Conservation (phyloP, 2,797 vertebrate species). For the Enteromius unitaeniatus region DNA sequence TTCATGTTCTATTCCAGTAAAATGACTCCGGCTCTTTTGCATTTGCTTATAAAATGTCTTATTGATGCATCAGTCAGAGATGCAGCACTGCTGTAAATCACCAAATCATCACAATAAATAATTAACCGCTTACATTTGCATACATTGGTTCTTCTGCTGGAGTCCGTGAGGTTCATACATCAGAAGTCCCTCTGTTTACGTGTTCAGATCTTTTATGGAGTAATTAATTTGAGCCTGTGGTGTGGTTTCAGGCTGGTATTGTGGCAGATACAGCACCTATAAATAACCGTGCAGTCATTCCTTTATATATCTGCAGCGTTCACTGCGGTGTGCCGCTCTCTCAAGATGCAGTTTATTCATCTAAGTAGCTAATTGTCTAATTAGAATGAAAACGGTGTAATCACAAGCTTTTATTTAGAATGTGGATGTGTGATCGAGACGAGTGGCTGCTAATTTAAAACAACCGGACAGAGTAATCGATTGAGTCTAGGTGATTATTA, state of each 20-base stretch:
- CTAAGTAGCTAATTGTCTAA: slow-evolving; percentile 38
- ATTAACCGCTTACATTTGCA: slow-evolving; percentile 31
- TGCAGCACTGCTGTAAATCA: slow-evolving; percentile 7
- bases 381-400: slow-evolving; percentile 27
- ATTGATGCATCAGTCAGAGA: slow-evolving; percentile 26
- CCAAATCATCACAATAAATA: slow-evolving; percentile 19
- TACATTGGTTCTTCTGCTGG: neutral
- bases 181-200: neutral
- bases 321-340: neutral
- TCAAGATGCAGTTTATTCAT: neutral
- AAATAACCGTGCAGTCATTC: neutral
- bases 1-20: neutral
- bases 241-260: neutral
- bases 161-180: neutral
- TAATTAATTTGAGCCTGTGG: neutral
- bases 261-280: neutral
- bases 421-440: slow-evolving; percentile 4
- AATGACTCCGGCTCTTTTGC: neutral
- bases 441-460: slow-evolving; percentile 6
- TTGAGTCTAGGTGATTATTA: slow-evolving; percentile 1
- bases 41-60: neutral
- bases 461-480: neutral
- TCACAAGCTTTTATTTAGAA: neutral
- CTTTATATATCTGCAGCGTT: slow-evolving; percentile 1
- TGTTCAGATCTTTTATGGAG: neutral